phyloP scores from a whole-genome alignment of 2,888 invertebrate genomes.

The Eremobia ochroleuca region DNA sequence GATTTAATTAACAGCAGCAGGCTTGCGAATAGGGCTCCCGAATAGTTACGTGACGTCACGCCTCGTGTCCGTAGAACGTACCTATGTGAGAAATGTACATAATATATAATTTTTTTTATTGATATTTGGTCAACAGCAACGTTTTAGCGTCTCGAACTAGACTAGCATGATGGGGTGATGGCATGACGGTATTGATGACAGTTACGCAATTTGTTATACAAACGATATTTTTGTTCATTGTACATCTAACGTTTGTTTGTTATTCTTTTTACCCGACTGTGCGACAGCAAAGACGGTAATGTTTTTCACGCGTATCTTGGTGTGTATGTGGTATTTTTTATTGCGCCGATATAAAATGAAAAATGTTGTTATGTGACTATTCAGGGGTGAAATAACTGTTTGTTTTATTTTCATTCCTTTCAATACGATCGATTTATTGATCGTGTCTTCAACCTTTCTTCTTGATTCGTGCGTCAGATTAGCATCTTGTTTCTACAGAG shows the following conservation, averaged over 20 bases:
- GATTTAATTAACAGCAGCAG: slow-evolving; percentile 53
- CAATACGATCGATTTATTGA: slow-evolving; percentile 4
- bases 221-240: not conserved
- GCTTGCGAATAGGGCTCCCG: slow-evolving; percentile 14
- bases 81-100: slow-evolving; percentile 3
- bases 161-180: not conserved
- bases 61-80: slow-evolving; percentile 40
- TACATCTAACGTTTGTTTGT: slow-evolving; percentile 11
- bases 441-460: not conserved
- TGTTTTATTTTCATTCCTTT: not conserved
- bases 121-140: slow-evolving; percentile 2
- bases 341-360: not conserved
- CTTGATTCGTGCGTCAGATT: not conserved
- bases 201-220: slow-evolving; percentile 8
- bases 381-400: not conserved
- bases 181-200: not conserved
- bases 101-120: not conserved
- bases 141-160: not conserved
- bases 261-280: not conserved
- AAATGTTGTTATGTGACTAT: not conserved
- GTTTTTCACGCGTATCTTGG: no score
- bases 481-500: not conserved
- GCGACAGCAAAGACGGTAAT: not conserved
- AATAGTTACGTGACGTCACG: slow-evolving; percentile 54
- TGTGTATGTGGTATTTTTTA: not conserved